Percentiles rank a stretch among this genome's conserved stretches.
These are phyloP conservation scores for Discoglossus pictus DNA, from an alignment of 2,797 vertebrate genomes.

Conservation along the genomic window DNA sequence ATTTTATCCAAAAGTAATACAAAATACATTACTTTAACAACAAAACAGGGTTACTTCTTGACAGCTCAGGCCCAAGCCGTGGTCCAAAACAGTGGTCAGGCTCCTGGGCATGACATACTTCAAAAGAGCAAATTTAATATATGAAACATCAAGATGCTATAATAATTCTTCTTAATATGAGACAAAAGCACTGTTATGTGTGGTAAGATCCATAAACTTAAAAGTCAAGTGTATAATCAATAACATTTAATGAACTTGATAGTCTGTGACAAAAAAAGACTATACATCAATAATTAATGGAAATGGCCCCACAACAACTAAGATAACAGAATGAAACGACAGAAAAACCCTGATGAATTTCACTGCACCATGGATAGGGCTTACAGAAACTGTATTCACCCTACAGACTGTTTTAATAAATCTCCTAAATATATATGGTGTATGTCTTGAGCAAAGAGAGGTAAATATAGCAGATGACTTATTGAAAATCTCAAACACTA, in stretches of 20 bases:
- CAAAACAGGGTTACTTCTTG: too few species aligned
- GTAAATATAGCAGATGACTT: not conserved
- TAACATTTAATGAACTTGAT: conserved; percentile 23
- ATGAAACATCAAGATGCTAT: too few species aligned
- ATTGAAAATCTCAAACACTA: not conserved
- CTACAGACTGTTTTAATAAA: too few species aligned
- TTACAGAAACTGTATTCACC: too few species aligned
- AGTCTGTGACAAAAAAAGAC: conserved; percentile 6
- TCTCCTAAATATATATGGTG: too few species aligned
- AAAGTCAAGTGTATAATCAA: conserved; percentile 6
- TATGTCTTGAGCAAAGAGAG: too few species aligned
- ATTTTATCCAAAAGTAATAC: too few species aligned
- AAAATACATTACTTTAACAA: too few species aligned
- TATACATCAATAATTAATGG: conserved; percentile 21
- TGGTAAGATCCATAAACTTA: conserved; percentile 2
- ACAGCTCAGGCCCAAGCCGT: too few species aligned
- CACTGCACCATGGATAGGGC: not conserved
- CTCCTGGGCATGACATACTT: too few species aligned
- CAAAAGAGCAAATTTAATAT: not conserved
- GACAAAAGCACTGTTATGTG: not conserved
- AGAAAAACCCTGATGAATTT: too few species aligned
- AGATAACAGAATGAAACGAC: not conserved
- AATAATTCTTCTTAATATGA: not conserved
- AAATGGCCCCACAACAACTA: conserved; percentile 6
- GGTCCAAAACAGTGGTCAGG: too few species aligned